Evolutionary conservation across 2,888 invertebrate species (phyloP).

Genomic region (Clusia tigrina): DNA sequence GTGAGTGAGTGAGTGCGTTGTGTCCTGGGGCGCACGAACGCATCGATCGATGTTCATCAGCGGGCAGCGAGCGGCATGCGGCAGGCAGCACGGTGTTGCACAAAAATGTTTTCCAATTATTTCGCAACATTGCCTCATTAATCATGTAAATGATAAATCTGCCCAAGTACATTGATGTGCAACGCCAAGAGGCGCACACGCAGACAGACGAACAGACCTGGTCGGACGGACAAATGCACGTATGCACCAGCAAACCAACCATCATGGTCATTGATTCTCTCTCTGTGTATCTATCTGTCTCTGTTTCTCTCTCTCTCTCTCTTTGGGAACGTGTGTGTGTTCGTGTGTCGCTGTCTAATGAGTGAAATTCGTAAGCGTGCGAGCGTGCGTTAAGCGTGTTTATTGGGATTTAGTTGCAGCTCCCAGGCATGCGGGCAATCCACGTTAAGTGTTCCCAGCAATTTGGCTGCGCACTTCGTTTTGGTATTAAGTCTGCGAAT

Average conservation of each 20-base stretch:
- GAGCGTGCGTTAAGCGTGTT: no score
- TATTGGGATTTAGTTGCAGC: no score
- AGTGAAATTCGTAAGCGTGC: background rate
- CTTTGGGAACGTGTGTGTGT: no score
- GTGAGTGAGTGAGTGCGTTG: background rate
- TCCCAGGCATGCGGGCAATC: background rate
- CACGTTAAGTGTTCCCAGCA: no score
- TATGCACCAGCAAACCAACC: no score
- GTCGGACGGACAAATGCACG: background rate
- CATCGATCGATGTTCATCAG: background rate
- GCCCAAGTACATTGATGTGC: constrained; percentile 18
- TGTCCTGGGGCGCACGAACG: constrained; percentile 9
- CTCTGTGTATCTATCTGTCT: background rate
- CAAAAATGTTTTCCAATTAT: constrained; percentile 56
- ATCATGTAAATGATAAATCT: constrained; percentile 58
- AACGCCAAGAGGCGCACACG: background rate
- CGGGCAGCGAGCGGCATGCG: background rate
- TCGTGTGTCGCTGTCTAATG: constrained; percentile 1
- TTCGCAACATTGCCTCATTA: constrained; percentile 54
- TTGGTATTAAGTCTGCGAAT: background rate
- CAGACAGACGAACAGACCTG: background rate
- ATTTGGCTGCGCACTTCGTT: background rate
- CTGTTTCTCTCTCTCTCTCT: no score
- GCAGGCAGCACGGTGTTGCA: constrained; percentile 32
- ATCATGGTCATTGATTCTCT: background rate